Base-by-base conservation (phyloP, 2,113 vertebrate species). In the Epinephelus cyanopodus region DNA sequence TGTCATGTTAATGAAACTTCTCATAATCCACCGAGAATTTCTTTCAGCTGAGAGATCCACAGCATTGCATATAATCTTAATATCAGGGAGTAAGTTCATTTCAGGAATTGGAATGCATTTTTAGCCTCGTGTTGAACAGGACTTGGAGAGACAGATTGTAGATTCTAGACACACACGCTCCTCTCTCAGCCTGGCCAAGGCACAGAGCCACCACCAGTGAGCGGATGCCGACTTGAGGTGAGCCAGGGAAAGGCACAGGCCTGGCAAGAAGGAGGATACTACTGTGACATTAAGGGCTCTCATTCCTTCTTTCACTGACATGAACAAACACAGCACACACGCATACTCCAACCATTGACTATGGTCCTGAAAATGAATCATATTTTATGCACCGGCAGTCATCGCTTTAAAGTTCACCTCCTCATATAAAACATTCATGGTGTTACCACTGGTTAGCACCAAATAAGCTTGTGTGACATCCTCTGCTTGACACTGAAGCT, bases 351-450 rank as follows among this genome's bases (percentile, higher is more conserved):
- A 14, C 37, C 50, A 71, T 3, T 23, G 18, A 62, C 27, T n/a
- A 37, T 61, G 66, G 63, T 64, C 70, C 66, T 67, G 62, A 65
- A 82, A 87, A 48, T 66, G 62, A 85, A 80, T 73, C 61, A 80
- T 77, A 75, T 84, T 81, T 89, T 53, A 86, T 83, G 74, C 78
- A 81, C 66, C 60, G 23, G 29, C 61, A 65, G 77, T 61, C 68
- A 74, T 12, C 23, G 5, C 71, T 75, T 76, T 79, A 79, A 82
- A 84, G 42, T 76, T 80, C 17, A 86, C 58, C 68, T 57, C 61
- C 62, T 65, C 69, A n/a, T 52, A 73, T 91, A 39, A 91, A 83
- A 45, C 64, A 85, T 88, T 84, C 19, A 87, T 68, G 65, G 84
- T 52, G 82, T 72, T 74, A 66, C 11, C 25, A 50, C 50, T 61